phyloP scores from a whole-genome alignment of 2,113 vertebrate species.

The Tragelaphus scriptus region DNA sequence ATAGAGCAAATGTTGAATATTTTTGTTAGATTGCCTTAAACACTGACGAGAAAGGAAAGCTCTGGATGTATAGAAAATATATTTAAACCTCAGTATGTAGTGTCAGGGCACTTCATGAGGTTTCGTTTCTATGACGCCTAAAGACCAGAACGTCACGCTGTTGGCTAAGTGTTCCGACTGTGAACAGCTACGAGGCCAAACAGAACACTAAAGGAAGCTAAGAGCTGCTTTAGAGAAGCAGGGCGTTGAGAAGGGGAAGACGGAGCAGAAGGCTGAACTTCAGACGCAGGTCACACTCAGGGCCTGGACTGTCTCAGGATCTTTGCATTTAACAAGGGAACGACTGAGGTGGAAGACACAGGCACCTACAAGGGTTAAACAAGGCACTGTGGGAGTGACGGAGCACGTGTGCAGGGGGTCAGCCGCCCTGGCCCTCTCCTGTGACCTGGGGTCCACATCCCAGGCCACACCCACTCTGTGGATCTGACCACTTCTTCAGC shows the following conservation, averaged over 20 bases:
- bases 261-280: not conserved
- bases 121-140: fast-evolving
- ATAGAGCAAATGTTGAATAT: not conserved
- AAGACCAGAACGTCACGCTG: fast-evolving
- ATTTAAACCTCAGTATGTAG: not conserved
- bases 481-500: too few species aligned
- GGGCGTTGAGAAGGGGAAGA: fast-evolving
- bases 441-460: not conserved
- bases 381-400: fast-evolving
- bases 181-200: fast-evolving
- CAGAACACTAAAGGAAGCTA: fast-evolving
- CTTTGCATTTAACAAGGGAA: not conserved
- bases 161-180: fast-evolving
- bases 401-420: not conserved
- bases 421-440: not conserved
- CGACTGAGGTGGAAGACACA: fast-evolving
- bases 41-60: not conserved
- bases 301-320: not conserved
- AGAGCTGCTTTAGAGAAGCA: fast-evolving
- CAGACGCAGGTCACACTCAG: not conserved
- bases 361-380: too few species aligned
- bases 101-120: fast-evolving
- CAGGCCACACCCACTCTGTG: not conserved
- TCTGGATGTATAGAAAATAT: not conserved
- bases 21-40: not conserved